Evolutionary conservation across 2,113 vertebrate species (phyloP).

Genomic region (Phylloscopus trochiloides): DNA sequence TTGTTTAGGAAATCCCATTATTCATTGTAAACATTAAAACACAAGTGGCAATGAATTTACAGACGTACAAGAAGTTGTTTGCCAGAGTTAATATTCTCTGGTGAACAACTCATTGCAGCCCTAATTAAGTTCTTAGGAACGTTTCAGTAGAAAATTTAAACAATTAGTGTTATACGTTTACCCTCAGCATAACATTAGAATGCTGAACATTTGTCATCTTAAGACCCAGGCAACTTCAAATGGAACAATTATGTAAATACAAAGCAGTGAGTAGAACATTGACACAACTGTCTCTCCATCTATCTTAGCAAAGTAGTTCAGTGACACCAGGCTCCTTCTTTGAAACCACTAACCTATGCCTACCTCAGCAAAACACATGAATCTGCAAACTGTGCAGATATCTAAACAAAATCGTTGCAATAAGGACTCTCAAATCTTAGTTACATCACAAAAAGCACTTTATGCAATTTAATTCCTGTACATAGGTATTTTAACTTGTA

Average conservation of each 20-base stretch:
- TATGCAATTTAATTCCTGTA: background rate
- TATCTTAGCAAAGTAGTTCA: background rate
- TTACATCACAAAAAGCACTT: background rate
- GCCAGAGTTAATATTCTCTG: slow-evolving; percentile 1
- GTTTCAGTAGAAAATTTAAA: slow-evolving; percentile 13
- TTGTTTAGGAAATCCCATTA: background rate
- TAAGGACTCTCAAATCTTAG: background rate
- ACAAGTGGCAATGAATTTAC: background rate
- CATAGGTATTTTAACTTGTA: background rate
- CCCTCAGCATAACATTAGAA: background rate
- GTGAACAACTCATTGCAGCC: background rate
- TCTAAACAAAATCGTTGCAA: background rate
- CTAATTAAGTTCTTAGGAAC: slow-evolving; percentile 6
- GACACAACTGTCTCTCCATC: background rate
- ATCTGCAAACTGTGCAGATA: background rate
- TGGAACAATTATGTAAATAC: slow-evolving; percentile 8
- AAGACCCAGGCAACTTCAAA: background rate
- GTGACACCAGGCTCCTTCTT: background rate
- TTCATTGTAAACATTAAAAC: background rate
- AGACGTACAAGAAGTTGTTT: background rate
- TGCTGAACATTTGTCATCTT: background rate
- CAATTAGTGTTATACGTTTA: background rate
- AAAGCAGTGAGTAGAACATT: background rate
- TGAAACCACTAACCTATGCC: slow-evolving; percentile 18
- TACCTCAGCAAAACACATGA: slow-evolving; percentile 17